Percentiles rank a stretch among this genome's conserved stretches.
Evolutionary conservation across 35 echinoderm and acorn worm species (phyloP).

Genomic region (Diadema setosum): DNA sequence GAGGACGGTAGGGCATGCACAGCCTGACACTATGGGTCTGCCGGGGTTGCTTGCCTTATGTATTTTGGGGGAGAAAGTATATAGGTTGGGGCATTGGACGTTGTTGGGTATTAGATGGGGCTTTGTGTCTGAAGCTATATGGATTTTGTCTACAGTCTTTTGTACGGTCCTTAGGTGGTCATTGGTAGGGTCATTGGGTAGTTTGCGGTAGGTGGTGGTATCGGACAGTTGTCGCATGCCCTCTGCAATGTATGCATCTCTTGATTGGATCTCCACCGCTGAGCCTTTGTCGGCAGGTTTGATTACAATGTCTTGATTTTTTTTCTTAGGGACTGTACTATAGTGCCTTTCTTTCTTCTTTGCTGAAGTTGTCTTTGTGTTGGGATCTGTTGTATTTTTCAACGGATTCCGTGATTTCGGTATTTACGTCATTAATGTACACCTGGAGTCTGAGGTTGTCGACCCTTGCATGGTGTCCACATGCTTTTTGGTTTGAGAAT

Average conservation of each 20-base stretch:
- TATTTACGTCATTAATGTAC: too few species aligned
- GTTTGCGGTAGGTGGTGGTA: not conserved
- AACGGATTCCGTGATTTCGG: too few species aligned
- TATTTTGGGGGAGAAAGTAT: constrained; percentile 12
- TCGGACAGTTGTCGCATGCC: not conserved
- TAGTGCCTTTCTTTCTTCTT: not conserved
- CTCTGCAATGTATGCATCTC: not conserved
- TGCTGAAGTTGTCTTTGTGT: not conserved
- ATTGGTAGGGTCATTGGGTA: not conserved
- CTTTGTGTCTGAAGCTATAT: not conserved
- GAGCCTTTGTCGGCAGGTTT: constrained; percentile 18
- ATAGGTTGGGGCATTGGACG: not conserved
- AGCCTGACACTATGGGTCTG: not conserved
- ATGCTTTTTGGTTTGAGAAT: too few species aligned
- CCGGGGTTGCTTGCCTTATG: not conserved
- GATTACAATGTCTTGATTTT: not conserved
- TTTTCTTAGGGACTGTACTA: not conserved
- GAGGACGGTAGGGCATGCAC: constrained; percentile 2
- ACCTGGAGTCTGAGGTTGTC: too few species aligned
- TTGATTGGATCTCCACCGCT: not conserved
- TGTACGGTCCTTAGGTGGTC: not conserved
- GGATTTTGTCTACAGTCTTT: not conserved
- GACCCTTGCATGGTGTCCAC: too few species aligned
- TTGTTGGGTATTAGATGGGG: not conserved
- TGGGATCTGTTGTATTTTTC: not conserved